Evolutionary conservation across 2,797 vertebrate species (phyloP).

Genomic region (Crossoptilon crossoptilon): DNA sequence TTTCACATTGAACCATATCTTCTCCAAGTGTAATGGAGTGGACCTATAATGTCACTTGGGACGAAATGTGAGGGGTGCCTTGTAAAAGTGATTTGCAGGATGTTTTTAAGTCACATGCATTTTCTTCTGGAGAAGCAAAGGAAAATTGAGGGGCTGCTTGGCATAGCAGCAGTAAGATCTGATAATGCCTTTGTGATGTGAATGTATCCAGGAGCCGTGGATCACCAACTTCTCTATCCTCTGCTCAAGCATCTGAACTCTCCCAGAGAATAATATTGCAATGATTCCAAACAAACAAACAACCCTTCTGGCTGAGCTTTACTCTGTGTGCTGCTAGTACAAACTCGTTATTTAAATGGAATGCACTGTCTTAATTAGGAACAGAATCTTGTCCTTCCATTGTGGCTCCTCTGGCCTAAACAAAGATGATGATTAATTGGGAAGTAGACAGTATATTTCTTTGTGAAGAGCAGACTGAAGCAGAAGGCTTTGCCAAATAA

Average conservation of each 20-base stretch:
- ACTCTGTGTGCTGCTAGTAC: conserved; percentile 54
- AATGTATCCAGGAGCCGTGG: not conserved
- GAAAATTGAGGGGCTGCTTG: not conserved
- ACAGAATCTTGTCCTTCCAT: conserved; percentile 63
- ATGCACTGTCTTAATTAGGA: conserved; percentile 66
- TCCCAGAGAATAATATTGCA: conserved; percentile 52
- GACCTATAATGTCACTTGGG: not conserved
- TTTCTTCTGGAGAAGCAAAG: not conserved
- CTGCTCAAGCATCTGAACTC: conserved; percentile 49
- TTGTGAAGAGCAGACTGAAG: conserved; percentile 54
- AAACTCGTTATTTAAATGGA: conserved; percentile 65
- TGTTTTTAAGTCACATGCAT: not conserved
- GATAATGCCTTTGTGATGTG: not conserved
- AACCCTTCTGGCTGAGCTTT: conserved; percentile 48
- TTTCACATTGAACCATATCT: not conserved
- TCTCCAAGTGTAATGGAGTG: not conserved
- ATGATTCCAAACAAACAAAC: conserved; percentile 70
- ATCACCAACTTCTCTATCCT: not conserved
- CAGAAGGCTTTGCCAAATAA: conserved; percentile 39
- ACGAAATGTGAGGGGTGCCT: not conserved
- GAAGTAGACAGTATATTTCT: conserved; percentile 58
- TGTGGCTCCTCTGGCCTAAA: conserved; percentile 67
- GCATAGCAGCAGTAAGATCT: not conserved
- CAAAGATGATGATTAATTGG: conserved; percentile 63
- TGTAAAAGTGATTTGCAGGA: not conserved